These are phyloP conservation scores for Drosophila rellima DNA, from an alignment of 2,888 invertebrate species.

Conservation along the genomic window DNA sequence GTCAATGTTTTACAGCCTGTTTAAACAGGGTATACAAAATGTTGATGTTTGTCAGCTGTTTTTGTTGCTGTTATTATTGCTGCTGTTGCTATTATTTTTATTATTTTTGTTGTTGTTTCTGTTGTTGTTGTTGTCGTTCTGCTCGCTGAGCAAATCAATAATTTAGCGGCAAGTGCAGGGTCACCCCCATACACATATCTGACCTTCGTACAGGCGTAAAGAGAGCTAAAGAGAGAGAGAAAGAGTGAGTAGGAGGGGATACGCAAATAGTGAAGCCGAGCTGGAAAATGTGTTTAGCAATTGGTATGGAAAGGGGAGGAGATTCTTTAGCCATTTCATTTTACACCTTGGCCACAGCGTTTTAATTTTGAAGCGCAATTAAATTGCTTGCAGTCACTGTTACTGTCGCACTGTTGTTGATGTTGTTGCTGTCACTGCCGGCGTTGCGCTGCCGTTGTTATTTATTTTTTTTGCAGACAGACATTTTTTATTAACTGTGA, in stretches of 20 bases:
- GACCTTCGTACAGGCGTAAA: conserved; percentile 51
- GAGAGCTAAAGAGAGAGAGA: background rate
- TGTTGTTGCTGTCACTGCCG: conserved; percentile 51
- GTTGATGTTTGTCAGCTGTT: conserved; percentile 55
- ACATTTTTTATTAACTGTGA: conserved; percentile 68
- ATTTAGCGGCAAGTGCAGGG: conserved; percentile 63
- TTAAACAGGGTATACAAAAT: conserved; percentile 22
- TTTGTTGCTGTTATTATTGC: conserved; percentile 17
- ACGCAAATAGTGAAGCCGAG: conserved; percentile 12
- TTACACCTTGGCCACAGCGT: conserved; percentile 25
- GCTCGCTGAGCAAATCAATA: conserved; percentile 67
- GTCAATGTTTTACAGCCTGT: conserved; percentile 5
- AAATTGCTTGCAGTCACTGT: conserved; percentile 39
- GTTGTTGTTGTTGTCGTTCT: conserved; percentile 3
- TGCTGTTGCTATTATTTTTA: conserved; percentile 13
- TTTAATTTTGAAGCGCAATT: conserved; percentile 54
- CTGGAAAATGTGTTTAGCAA: conserved; percentile 34
- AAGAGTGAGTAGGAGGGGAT: background rate
- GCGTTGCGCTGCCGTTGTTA: conserved; percentile 24
- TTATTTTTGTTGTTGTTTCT: conserved; percentile 5
- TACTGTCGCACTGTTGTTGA: conserved; percentile 24
- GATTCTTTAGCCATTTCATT: conserved; percentile 16
- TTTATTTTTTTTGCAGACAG: conserved; percentile 38
- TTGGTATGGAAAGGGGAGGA: background rate
- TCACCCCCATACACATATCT: conserved; percentile 42